These are phyloP conservation scores for Eupithecia tripunctaria DNA, from an alignment of 2,888 invertebrate species.

Conservation along the genomic window DNA sequence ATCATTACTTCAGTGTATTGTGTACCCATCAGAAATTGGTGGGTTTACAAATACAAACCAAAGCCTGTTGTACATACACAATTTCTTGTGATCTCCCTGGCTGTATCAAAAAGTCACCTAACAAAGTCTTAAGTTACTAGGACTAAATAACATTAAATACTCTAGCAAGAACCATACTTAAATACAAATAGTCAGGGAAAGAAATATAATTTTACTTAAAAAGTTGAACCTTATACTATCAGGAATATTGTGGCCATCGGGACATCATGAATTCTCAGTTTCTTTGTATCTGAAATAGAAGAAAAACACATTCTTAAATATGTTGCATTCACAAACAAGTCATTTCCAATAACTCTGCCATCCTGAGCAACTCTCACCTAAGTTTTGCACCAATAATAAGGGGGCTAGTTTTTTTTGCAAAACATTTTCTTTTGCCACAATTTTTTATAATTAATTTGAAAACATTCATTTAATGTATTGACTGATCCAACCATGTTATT, in stretches of 20 bases:
- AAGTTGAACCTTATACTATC: slow-evolving; percentile 7
- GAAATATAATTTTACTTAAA: slow-evolving; percentile 5
- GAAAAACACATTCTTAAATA: slow-evolving; percentile 14
- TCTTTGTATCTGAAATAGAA: slow-evolving; percentile 87
- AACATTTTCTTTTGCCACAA: too few species aligned
- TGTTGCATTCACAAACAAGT: neutral
- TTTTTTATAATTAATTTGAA: too few species aligned
- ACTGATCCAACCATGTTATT: too few species aligned
- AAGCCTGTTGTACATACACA: neutral
- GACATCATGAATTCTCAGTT: slow-evolving; percentile 87
- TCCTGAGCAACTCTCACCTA: too few species aligned
- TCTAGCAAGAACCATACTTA: slow-evolving; percentile 14
- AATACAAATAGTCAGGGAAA: neutral
- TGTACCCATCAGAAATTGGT: too few species aligned
- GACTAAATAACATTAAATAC: neutral
- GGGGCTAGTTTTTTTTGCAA: too few species aligned
- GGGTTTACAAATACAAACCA: neutral
- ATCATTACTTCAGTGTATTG: too few species aligned
- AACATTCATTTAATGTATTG: too few species aligned
- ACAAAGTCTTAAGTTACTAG: too few species aligned
- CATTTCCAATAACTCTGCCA: neutral
- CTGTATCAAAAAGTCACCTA: neutral
- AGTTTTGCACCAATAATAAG: too few species aligned
- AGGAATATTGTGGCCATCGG: neutral
- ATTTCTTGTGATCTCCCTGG: neutral